Percentiles rank a stretch among this genome's conserved stretches.
Evolutionary conservation across 2,797 vertebrate genomes (phyloP).

Genomic region (Sphenodon punctatus): DNA sequence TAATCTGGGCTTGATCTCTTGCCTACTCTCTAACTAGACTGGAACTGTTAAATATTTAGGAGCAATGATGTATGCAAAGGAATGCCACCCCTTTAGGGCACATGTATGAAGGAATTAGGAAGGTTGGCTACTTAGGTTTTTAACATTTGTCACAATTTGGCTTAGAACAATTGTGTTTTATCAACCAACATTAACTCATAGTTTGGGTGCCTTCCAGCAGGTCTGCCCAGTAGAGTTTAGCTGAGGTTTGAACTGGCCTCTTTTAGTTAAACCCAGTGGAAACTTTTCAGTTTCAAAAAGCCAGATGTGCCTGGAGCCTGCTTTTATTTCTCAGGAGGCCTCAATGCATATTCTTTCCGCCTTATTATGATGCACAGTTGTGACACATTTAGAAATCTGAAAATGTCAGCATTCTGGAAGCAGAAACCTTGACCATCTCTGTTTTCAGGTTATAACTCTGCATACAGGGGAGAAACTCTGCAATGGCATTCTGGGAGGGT

Average conservation of each 20-base stretch:
- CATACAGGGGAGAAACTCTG: background rate
- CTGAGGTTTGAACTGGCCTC: slow-evolving; percentile 1
- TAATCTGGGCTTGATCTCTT: no score
- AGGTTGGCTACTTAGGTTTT: background rate
- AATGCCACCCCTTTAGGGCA: background rate
- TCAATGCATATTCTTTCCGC: background rate
- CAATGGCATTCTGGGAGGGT: background rate
- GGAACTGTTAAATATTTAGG: no score
- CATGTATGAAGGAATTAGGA: background rate
- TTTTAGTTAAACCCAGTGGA: background rate
- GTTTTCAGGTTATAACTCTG: background rate
- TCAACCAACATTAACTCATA: background rate
- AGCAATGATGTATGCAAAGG: no score
- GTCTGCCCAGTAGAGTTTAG: background rate
- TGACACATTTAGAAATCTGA: background rate
- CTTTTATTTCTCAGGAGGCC: background rate
- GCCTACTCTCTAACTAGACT: no score
- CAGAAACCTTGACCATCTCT: background rate
- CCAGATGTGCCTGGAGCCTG: background rate
- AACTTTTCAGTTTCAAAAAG: background rate
- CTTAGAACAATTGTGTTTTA: background rate
- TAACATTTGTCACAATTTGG: background rate
- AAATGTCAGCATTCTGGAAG: background rate
- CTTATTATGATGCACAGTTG: background rate
- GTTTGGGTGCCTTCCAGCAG: background rate